Conservation (phyloP, 2,888 invertebrate genomes). For the Drosophila nigritarsus region DNA sequence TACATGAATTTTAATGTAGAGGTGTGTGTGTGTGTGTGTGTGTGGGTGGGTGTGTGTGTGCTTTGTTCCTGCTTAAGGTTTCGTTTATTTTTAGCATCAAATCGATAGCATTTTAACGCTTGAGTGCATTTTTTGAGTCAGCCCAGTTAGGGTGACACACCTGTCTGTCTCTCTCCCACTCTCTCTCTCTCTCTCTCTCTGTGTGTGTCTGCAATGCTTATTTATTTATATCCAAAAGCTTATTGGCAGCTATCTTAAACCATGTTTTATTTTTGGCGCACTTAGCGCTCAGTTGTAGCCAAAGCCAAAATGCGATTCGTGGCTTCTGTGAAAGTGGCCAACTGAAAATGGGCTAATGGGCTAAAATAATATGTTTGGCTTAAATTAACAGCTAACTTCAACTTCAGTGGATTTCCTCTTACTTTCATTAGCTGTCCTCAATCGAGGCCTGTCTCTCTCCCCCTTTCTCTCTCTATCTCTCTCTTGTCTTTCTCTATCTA, state of each 20-base stretch:
- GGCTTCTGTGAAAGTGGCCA: not conserved
- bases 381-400: slow-evolving; percentile 1
- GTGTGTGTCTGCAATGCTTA: slow-evolving; percentile 6
- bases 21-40: slow-evolving; percentile 5
- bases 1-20: not conserved
- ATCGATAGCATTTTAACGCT: slow-evolving; percentile 76
- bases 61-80: slow-evolving; percentile 17
- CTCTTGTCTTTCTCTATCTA: not conserved
- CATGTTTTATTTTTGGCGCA: slow-evolving; percentile 7
- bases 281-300: slow-evolving; percentile 7
- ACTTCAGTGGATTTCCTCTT: not conserved
- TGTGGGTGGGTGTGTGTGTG: slow-evolving; percentile 10
- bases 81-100: slow-evolving; percentile 69
- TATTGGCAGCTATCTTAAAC: slow-evolving; percentile 25
- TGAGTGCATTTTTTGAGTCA: slow-evolving; percentile 64
- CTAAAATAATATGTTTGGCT: not conserved
- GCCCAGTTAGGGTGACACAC: slow-evolving; percentile 34
- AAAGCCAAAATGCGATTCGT: not conserved
- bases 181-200: not conserved
- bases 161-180: not conserved
- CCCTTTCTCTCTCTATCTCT: not conserved
- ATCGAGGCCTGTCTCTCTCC: not conserved
- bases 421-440: not conserved
- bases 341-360: not conserved
- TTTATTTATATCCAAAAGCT: slow-evolving; percentile 46